Evolutionary conservation across 2,888 invertebrate genomes (phyloP), one percentile per base, ranked within the genome.

Genomic region (Stomorhina lunata): DNA sequence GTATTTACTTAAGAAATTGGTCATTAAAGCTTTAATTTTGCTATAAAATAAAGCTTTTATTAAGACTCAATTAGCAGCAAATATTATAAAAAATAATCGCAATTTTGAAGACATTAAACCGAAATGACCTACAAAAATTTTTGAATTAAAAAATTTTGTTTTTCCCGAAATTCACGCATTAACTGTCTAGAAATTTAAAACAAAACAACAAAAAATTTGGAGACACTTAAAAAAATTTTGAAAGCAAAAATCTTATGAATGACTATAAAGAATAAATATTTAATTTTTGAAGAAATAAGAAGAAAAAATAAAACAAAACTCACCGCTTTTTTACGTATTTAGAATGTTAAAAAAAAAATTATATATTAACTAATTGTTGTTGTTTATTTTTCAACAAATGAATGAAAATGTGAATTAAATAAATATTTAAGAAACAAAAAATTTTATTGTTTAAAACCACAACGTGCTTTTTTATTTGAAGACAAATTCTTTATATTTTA

Each of bases 331-430:
- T 27, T n/a, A n/a, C n/a, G n/a, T n/a, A n/a, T n/a, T 6, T 27
- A 12, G n/a, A 29, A 10, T 55, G 1, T 55, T 29, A 6, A 27
- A 1, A 2, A 17, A 7, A 55, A 55, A 55, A 17, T 29, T 9
- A 17, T 17, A n/a, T n/a, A n/a, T n/a, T n/a, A n/a, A n/a, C n/a
- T n/a, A n/a, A n/a, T n/a, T n/a, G n/a, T n/a, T n/a, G n/a, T n/a
- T n/a, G n/a, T n/a, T n/a, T n/a, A n/a, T n/a, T 57, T 17, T 20
- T 34, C 12, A 27, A 43, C 43, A 43, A 63, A 63, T 48, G 12
- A 53, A 69, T 61, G 61, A 68, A 76, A n/a, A n/a, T n/a, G n/a
- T 66, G 48, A 57, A 76, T n/a, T n/a, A n/a, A n/a, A n/a, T n/a
- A 50, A 57, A n/a, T 57, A 34, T 57, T 27, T 9, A 20, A 43